phyloP scores from a whole-genome alignment of 2,888 invertebrate species.

The Hypolimnas misippus region DNA sequence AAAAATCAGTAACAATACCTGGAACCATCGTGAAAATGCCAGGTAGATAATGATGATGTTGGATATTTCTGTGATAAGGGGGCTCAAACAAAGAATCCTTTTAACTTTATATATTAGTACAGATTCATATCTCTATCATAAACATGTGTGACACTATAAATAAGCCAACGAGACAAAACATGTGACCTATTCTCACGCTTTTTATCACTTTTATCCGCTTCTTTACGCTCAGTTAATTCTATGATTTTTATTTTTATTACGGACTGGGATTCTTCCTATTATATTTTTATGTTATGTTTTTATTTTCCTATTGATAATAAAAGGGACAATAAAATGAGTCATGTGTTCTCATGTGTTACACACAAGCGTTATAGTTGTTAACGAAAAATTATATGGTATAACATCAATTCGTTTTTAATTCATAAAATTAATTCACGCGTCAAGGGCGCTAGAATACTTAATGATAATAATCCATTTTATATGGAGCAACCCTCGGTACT shows the following conservation, averaged over 20 bases:
- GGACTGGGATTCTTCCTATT: not conserved
- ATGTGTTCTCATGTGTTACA: not conserved
- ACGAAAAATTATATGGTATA: no score
- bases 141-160: constrained; percentile 36
- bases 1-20: no score
- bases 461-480: no score
- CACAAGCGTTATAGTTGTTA: not conserved
- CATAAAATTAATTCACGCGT: no score
- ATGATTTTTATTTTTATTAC: constrained; percentile 11
- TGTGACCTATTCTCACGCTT: constrained; percentile 24
- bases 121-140: constrained; percentile 17
- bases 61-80: no score
- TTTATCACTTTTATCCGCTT: constrained; percentile 31
- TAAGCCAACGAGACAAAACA: constrained; percentile 33
- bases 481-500: no score
- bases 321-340: not conserved
- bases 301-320: constrained; percentile 5
- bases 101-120: not conserved
- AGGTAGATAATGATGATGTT: no score
- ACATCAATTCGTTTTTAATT: no score
- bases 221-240: constrained; percentile 20
- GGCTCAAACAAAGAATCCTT: no score
- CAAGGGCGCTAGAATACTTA: no score
- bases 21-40: no score
- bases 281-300: not conserved